These are phyloP conservation scores for Xenotilapia flavipinnis DNA, from an alignment of 2,113 vertebrate genomes.

Conservation along the genomic window DNA sequence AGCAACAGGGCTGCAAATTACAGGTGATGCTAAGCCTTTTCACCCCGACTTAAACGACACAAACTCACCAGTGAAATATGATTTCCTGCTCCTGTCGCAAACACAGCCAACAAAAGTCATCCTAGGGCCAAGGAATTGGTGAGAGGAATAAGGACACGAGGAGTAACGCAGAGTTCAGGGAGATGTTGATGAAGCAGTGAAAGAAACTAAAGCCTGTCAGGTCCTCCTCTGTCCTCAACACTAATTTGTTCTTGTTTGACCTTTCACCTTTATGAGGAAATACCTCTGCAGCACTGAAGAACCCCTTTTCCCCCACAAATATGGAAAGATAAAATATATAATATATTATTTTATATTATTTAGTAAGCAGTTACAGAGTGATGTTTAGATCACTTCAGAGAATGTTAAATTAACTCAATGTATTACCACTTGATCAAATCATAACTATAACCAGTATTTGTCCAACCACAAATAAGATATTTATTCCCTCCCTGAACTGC, in stretches of 20 bases:
- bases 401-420: not conserved
- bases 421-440: not conserved
- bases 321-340: not conserved
- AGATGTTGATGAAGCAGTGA: not conserved
- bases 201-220: not conserved
- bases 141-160: not conserved
- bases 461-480: not conserved
- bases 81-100: not conserved
- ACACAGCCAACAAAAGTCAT: not conserved
- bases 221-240: conserved; percentile 25
- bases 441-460: not conserved
- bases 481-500: not conserved
- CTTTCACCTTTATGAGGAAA: conserved; percentile 41
- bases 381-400: not conserved
- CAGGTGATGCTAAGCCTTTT: not conserved
- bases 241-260: conserved; percentile 47
- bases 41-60: not conserved
- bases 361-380: not conserved
- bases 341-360: not conserved
- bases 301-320: not conserved
- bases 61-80: not conserved
- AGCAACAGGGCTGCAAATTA: not conserved
- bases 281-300: not conserved
- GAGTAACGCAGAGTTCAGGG: not conserved
- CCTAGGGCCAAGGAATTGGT: not conserved